Base-by-base conservation (phyloP, 2,797 vertebrate genomes). In the Chloroceryle inda region DNA sequence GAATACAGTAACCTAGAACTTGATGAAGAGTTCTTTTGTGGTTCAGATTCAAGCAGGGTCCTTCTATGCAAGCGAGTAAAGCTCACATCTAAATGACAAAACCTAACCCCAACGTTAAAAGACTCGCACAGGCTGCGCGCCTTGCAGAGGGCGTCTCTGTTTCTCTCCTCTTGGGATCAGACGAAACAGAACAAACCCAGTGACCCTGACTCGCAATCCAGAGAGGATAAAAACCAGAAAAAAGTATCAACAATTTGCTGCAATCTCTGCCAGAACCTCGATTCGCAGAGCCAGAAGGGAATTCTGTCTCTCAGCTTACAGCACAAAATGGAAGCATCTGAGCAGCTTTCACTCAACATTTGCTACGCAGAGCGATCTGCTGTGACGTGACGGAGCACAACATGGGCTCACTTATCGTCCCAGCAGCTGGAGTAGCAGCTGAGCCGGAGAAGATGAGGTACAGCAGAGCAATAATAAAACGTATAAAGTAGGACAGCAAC, bases 131-230 rank as follows among this genome's bases (percentile, higher is more conserved):
- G 89, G 86, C 77, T 72, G 73, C 62, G 86, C 92, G 77, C 47
- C 42, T 94, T 69, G 35, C 40, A 66, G 94, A 84, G 95, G 67
- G 40, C 44, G 76, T 91, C 26, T 89, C 47, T 92, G n/a, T 55
- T 89, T 89, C 67, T 76, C 50, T 74, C n/a, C 35, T 85, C 81
- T 42, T 37, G 31, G 40, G 38, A 80, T 62, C 47, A 49, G 40
- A 71, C 23, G 40, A 88, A 20, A 56, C 4, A 77, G 40, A 88
- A 47, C 22, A 88, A 83, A 33, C 5, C 40, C 47, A 52, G 22
- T 56, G 80, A 91, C 3, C 7, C 5, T 33, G 18, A 52, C 47
- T 71, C 17, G 27, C 24, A 40, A 69, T 61, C 12, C 64, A 67
- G 55, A 71, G 15, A 37, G 11, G 10, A 33, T 26, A 31, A 47